These are phyloP conservation scores for Trogon surrucura DNA, from an alignment of 2,113 vertebrate genomes.

Conservation along the genomic window DNA sequence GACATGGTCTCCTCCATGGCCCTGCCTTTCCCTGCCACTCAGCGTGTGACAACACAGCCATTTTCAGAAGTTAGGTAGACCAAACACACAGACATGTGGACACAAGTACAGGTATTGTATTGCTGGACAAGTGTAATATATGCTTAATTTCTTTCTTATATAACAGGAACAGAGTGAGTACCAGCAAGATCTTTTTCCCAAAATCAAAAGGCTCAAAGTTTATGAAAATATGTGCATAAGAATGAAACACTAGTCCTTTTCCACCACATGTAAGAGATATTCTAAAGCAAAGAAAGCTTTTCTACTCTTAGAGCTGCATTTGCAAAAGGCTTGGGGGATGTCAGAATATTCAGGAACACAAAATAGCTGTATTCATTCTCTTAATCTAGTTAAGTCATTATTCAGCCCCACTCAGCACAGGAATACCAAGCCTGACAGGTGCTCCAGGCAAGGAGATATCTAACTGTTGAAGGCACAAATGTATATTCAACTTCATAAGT, in stretches of 20 bases:
- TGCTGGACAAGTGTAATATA: neutral
- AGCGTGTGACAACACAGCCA: neutral
- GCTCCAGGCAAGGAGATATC: neutral
- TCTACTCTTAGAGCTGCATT: neutral
- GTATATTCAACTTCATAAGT: neutral
- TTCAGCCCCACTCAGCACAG: neutral
- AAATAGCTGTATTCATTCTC: neutral
- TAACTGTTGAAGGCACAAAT: neutral
- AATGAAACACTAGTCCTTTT: neutral
- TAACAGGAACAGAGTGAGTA: neutral
- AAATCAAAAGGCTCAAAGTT: neutral
- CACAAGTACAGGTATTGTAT: neutral
- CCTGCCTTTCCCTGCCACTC: neutral
- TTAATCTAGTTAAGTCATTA: neutral
- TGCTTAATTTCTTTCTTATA: neutral
- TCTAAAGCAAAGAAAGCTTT: neutral
- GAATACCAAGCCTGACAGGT: neutral
- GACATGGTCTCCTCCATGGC: neutral
- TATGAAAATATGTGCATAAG: neutral
- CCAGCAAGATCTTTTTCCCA: neutral
- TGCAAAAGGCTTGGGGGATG: neutral
- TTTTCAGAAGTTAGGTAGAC: neutral
- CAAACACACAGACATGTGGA: rapidly evolving
- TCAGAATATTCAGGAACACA: neutral
- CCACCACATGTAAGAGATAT: neutral